These are phyloP conservation scores for Acronicta alni DNA, from an alignment of 2,888 invertebrate species.

Conservation along the genomic window DNA sequence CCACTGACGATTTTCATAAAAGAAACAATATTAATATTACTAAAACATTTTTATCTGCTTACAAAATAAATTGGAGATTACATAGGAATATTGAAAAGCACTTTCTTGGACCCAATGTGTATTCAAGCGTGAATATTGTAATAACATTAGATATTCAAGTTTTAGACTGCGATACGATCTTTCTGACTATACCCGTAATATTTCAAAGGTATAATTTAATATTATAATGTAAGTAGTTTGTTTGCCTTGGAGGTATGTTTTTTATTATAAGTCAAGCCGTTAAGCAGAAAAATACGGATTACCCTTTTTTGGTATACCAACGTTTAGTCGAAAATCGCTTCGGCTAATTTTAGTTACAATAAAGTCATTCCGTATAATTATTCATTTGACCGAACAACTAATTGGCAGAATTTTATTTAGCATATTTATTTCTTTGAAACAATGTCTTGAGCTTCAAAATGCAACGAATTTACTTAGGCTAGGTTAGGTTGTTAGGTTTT, in stretches of 20 bases:
- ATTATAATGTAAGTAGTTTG: not conserved
- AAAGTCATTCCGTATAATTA: too few species aligned
- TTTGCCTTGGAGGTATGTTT: not conserved
- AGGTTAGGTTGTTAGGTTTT: too few species aligned
- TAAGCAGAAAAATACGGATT: not conserved
- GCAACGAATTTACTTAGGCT: too few species aligned
- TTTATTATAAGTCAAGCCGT: not conserved
- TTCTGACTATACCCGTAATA: slow-evolving; percentile 32
- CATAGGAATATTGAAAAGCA: slow-evolving; percentile 40
- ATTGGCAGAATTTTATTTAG: too few species aligned
- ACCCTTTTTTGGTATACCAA: too few species aligned
- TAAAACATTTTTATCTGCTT: slow-evolving; percentile 20
- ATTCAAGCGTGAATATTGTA: slow-evolving; percentile 41
- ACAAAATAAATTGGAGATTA: slow-evolving; percentile 45
- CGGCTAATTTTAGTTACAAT: too few species aligned
- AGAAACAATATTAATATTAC: slow-evolving; percentile 20
- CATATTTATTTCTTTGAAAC: too few species aligned
- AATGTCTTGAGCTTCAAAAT: too few species aligned
- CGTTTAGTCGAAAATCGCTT: too few species aligned
- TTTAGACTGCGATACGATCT: slow-evolving; percentile 26
- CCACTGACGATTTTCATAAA: not conserved
- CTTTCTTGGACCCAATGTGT: slow-evolving; percentile 47
- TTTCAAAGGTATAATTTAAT: slow-evolving; percentile 1
- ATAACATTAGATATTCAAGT: slow-evolving; percentile 39
- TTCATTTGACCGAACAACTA: too few species aligned